Evolutionary conservation across 2,888 invertebrate genomes (phyloP).

Genomic region (Trachelus troglodyta): DNA sequence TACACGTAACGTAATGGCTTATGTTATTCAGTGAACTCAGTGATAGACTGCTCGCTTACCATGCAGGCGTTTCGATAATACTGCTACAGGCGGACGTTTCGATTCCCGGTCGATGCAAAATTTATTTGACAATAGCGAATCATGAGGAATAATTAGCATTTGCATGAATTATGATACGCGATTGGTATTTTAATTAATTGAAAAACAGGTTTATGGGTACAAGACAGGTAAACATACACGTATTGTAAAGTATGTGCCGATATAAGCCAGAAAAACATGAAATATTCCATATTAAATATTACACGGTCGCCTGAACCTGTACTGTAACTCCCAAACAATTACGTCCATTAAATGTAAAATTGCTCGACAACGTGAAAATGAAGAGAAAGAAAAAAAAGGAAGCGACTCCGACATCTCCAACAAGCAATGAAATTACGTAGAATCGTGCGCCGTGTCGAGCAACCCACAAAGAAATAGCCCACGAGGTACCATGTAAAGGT

Average conservation of each 20-base stretch:
- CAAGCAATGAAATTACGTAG: not conserved
- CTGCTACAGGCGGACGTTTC: constrained; percentile 10
- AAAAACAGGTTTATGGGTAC: not conserved
- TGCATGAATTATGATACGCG: not conserved
- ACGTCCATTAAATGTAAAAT: too few relatives aligned
- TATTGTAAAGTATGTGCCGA: not conserved
- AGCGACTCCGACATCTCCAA: not conserved
- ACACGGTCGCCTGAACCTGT: too few relatives aligned
- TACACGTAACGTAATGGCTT: not conserved
- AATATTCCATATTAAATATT: not conserved
- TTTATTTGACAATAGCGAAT: not conserved
- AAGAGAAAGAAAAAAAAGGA: too few relatives aligned
- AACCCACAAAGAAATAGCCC: not conserved
- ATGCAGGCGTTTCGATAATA: constrained; percentile 26
- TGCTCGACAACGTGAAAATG: too few relatives aligned
- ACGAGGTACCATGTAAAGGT: not conserved
- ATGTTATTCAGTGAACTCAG: not conserved
- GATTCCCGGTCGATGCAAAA: constrained; percentile 29
- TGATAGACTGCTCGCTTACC: constrained; percentile 25
- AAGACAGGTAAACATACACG: not conserved
- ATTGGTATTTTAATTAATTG: not conserved
- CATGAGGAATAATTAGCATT: not conserved
- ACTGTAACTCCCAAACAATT: too few relatives aligned
- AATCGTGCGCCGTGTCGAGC: not conserved
- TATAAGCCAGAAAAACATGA: not conserved